These are phyloP conservation scores for Orthosia incerta DNA, from an alignment of 2,888 invertebrate species.

Conservation along the genomic window DNA sequence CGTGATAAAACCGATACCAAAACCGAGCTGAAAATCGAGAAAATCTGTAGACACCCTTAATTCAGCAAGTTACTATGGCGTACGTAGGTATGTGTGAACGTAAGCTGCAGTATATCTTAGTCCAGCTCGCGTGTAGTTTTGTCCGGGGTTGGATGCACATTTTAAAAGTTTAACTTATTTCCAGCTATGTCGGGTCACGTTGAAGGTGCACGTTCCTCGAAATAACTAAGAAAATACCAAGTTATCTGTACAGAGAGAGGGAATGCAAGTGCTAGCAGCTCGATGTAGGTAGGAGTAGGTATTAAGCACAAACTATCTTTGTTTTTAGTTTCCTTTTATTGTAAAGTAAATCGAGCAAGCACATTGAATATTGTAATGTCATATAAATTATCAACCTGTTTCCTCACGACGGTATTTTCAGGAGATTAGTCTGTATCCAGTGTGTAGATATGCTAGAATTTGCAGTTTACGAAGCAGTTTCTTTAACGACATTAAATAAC, in stretches of 20 bases:
- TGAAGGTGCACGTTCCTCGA: conserved; percentile 44
- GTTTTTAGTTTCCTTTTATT: not conserved
- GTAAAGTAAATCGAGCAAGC: not conserved
- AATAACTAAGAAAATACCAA: conserved; percentile 41
- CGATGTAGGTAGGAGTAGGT: not conserved
- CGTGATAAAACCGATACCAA: not conserved
- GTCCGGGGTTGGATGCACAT: conserved; percentile 34
- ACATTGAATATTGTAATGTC: not conserved
- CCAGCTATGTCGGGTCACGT: conserved; percentile 50
- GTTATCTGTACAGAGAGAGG: conserved; percentile 26
- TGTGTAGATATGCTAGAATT: not conserved
- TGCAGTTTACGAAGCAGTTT: not conserved
- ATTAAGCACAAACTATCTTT: not conserved
- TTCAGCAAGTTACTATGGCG: not conserved
- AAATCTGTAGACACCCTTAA: not conserved
- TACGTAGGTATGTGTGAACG: not conserved
- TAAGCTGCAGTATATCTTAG: conserved; percentile 13
- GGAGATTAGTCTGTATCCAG: not conserved
- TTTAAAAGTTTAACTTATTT: conserved; percentile 59
- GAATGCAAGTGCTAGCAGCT: conserved; percentile 16
- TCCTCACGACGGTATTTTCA: not conserved
- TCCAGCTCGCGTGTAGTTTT: conserved; percentile 22
- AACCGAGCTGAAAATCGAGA: not conserved
- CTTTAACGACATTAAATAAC: not conserved
- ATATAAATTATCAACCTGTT: not conserved